phyloP scores from a whole-genome alignment of 1,140 invertebrate species.

The Drosophila subobscura region DNA sequence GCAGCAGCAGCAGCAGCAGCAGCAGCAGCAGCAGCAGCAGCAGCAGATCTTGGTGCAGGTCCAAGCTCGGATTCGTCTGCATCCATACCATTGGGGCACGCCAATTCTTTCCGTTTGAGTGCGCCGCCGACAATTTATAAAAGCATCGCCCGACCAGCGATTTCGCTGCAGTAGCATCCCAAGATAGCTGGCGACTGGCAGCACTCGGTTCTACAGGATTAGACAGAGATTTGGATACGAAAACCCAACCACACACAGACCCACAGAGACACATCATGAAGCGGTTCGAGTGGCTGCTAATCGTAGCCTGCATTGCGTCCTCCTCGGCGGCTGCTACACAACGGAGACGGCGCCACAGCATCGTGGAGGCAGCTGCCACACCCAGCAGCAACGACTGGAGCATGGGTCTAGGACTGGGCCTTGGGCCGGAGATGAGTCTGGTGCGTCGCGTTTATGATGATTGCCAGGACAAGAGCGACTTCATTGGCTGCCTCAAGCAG shows the following conservation, averaged over 20 bases:
- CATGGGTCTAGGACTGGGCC: conserved; percentile 18
- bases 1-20: not conserved
- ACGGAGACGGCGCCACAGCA: conserved; percentile 43
- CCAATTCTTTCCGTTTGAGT: conserved; percentile 75
- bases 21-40: conserved; percentile 9
- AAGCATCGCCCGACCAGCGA: conserved; percentile 61
- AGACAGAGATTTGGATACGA: conserved; percentile 11
- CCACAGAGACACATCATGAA: conserved; percentile 43
- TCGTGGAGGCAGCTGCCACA: conserved; percentile 2
- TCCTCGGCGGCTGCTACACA: conserved; percentile 32
- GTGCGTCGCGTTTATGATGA: conserved; percentile 86
- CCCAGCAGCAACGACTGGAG: conserved; percentile 32
- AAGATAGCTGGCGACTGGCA: conserved; percentile 47
- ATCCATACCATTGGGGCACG: conserved; percentile 65
- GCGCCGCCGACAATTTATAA: conserved; percentile 73
- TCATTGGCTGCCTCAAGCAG: conserved; percentile 86
- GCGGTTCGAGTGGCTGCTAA: conserved; percentile 62
- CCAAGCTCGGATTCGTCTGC: conserved; percentile 35
- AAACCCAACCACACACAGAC: not conserved
- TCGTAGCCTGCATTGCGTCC: conserved; percentile 51
- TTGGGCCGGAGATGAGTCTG: conserved; percentile 79
- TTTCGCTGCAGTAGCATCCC: conserved; percentile 79
- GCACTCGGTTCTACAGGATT: conserved; percentile 7
- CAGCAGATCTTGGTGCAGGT: not conserved
- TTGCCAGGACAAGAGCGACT: conserved; percentile 85